Conservation (phyloP, 2,113 vertebrate species). For the Phaetusa simplex region DNA sequence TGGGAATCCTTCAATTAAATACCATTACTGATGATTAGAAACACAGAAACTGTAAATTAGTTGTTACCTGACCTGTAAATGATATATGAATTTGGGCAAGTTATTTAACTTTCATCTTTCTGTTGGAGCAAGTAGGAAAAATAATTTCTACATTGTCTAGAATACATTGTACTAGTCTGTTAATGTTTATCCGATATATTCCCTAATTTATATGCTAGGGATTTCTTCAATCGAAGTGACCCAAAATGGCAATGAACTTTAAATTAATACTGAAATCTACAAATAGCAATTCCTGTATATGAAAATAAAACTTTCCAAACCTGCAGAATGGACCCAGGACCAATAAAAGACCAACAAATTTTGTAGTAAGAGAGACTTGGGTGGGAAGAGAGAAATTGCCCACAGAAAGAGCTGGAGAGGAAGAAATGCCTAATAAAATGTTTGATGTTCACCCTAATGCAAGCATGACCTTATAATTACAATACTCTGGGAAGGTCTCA, state of each 20-base stretch:
- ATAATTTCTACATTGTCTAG: neutral
- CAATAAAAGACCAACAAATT: neutral
- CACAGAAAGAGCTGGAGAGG: neutral
- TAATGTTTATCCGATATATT: neutral
- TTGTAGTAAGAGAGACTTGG: neutral
- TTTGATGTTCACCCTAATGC: neutral
- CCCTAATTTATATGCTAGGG: neutral
- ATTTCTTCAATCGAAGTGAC: neutral
- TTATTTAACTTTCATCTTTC: neutral
- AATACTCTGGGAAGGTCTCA: neutral
- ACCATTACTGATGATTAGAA: neutral
- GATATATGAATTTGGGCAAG: neutral
- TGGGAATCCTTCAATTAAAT: neutral
- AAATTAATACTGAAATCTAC: neutral
- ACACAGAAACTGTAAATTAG: neutral
- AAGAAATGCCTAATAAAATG: neutral
- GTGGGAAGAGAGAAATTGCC: neutral
- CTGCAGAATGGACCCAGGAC: neutral
- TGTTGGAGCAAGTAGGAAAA: neutral
- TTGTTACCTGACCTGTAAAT: neutral
- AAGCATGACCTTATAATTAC: neutral
- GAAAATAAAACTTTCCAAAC: neutral
- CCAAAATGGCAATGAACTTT: neutral
- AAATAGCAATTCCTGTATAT: neutral
- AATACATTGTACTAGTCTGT: neutral